Evolutionary conservation across 2,113 vertebrate genomes (phyloP).

Genomic region (Grammomys dolichurus): DNA sequence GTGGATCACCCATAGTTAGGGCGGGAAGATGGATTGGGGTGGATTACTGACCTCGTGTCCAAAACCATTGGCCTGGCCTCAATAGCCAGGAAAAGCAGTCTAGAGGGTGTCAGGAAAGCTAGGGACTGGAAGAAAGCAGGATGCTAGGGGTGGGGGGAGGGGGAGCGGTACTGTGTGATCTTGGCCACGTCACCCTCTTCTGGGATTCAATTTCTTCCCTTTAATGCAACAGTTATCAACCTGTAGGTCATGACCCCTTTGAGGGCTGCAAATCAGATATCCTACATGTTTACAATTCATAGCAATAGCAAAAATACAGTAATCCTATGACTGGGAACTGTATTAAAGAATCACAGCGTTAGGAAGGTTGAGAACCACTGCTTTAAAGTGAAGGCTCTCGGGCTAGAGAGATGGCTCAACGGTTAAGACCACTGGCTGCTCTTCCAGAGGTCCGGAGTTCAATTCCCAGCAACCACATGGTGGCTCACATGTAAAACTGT

Average conservation of each 20-base stretch:
- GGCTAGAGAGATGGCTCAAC: too few relatives aligned
- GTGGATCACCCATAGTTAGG: not conserved
- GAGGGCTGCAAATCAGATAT: not conserved
- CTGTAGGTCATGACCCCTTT: not conserved
- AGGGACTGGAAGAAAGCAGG: not conserved
- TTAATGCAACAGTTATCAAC: not conserved
- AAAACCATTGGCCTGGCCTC: not conserved
- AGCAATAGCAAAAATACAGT: not conserved
- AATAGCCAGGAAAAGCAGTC: not conserved
- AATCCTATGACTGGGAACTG: not conserved
- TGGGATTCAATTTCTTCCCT: not conserved
- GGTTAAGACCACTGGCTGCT: too few relatives aligned
- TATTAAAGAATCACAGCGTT: not conserved
- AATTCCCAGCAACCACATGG: too few relatives aligned
- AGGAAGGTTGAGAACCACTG: not conserved
- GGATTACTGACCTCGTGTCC: not conserved
- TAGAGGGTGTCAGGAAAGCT: not conserved
- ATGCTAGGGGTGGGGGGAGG: accelerated
- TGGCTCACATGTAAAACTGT: too few relatives aligned
- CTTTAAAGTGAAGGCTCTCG: not conserved
- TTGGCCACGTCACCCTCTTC: not conserved
- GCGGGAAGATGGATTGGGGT: not conserved
- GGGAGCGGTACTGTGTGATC: not conserved
- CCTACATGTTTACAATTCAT: not conserved
- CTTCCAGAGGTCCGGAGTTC: too few relatives aligned